Evolutionary conservation across 2,888 invertebrate species (phyloP).

Genomic region (Eumerus sabulonum): DNA sequence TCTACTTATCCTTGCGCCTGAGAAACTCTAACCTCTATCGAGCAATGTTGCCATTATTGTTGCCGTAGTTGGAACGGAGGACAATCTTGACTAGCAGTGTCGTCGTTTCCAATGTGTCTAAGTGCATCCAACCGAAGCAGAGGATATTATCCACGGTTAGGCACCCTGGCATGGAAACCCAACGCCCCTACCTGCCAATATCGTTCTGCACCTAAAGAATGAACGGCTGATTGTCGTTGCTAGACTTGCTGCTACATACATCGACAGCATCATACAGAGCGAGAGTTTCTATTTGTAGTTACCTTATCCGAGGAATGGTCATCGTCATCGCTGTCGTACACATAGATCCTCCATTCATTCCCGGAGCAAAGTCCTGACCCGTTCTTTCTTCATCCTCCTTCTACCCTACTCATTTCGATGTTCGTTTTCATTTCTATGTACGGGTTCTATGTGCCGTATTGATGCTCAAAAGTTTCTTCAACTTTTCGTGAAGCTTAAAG

Average conservation of each 20-base stretch:
- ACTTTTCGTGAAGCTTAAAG: slow-evolving; percentile 66
- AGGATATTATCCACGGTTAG: slow-evolving; percentile 69
- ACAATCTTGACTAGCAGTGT: slow-evolving; percentile 55
- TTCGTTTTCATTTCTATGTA: neutral
- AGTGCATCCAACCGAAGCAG: slow-evolving; percentile 67
- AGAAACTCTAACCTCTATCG: slow-evolving; percentile 46
- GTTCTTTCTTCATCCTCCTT: neutral
- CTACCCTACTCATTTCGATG: too few relatives aligned
- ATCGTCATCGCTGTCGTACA: slow-evolving; percentile 15
- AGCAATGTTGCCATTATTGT: neutral
- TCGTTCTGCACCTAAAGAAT: neutral
- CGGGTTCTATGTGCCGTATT: slow-evolving; percentile 33
- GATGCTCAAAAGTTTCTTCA: slow-evolving; percentile 67
- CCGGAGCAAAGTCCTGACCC: slow-evolving; percentile 16
- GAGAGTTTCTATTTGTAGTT: slow-evolving; percentile 61
- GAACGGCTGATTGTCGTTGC: too few relatives aligned
- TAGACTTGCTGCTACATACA: slow-evolving; percentile 5
- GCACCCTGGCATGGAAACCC: slow-evolving; percentile 47
- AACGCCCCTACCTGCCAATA: slow-evolving; percentile 12
- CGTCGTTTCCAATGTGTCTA: slow-evolving; percentile 61
- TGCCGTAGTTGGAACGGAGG: slow-evolving; percentile 39
- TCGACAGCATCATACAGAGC: slow-evolving; percentile 27
- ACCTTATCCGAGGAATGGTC: slow-evolving; percentile 63
- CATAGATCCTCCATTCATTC: neutral
- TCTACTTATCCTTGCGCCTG: slow-evolving; percentile 45